phyloP scores from a whole-genome alignment of 2,113 vertebrate species.

The Aphelocoma coerulescens region DNA sequence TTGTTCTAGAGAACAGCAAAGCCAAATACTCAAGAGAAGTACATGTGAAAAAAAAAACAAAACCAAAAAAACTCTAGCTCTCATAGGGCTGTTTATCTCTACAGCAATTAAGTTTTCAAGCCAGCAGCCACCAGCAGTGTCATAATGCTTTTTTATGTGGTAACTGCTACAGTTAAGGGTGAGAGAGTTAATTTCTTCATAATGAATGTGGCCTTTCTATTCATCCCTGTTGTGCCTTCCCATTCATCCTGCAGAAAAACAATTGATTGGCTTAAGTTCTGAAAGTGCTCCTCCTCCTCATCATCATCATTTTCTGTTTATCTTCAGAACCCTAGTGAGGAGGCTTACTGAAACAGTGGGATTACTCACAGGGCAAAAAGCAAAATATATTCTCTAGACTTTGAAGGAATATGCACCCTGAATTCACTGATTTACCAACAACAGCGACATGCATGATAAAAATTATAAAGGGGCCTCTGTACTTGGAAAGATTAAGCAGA shows the following conservation, averaged over 20 bases:
- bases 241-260: neutral
- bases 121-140: neutral
- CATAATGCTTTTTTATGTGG: neutral
- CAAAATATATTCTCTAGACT: neutral
- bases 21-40: neutral
- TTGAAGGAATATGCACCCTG: neutral
- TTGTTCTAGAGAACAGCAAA: neutral
- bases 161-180: neutral
- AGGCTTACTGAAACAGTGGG: neutral
- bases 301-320: neutral
- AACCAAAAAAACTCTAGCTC: too few species aligned
- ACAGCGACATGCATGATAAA: neutral
- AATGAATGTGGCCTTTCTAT: neutral
- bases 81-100: neutral
- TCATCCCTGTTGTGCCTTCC: neutral
- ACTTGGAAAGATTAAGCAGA: neutral
- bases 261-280: neutral
- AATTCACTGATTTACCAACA: neutral
- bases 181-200: neutral
- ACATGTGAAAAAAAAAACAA: neutral
- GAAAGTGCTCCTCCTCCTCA: neutral
- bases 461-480: neutral
- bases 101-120: neutral
- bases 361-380: neutral
- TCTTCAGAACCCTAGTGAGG: neutral